Evolutionary conservation across 2,888 invertebrate genomes (phyloP), one percentile per base, ranked within the genome.

Genomic region (Spisula subtruncata): DNA sequence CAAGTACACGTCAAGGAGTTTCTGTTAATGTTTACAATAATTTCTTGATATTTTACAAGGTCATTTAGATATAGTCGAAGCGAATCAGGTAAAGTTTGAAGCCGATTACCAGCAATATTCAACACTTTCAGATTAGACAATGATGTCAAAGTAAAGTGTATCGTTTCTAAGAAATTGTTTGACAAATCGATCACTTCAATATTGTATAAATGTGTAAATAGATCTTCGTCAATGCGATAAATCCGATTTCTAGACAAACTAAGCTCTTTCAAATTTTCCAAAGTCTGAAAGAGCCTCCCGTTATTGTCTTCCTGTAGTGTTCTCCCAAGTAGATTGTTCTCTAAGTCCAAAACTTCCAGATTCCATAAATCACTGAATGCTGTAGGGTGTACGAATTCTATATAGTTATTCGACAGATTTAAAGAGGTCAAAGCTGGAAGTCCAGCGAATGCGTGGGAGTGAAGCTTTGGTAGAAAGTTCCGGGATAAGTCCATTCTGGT

Each of bases 1-100:
- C 92, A 92, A 32, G 25, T 91, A 56, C 92, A 92, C 18, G 71
- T 66, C 8, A 91, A 82, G 12, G 87, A 83, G 35, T 92, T 92
- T 14, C 66, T 80, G 16, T 75, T 60, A 1, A 92, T 66, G 51
- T 90, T 79, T 5, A 92, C 46, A 1, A 29, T n/a, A 5, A 92
- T 16, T 1, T 16, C 5, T 20, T 66, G 86, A 16, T 60, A 35
- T 41, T 86, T 60, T 1, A 89, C 79, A 5, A 86, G 41, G 20
- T 48, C 35, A 80, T 81, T 83, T 20, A 92, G 46, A 46, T 56
- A 10, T 4, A 80, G 25, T 48, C 85, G 66, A 16, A 88, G 41
- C 12, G 54, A 2, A 2, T 4, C 0, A 56, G 81, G n/a, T 12
- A 92, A 20, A 56, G 35, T 60, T 46, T 90, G 85, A 2, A 92